Evolutionary conservation across 2,888 invertebrate genomes (phyloP).

Genomic region (Caenorhabditis sp.): DNA sequence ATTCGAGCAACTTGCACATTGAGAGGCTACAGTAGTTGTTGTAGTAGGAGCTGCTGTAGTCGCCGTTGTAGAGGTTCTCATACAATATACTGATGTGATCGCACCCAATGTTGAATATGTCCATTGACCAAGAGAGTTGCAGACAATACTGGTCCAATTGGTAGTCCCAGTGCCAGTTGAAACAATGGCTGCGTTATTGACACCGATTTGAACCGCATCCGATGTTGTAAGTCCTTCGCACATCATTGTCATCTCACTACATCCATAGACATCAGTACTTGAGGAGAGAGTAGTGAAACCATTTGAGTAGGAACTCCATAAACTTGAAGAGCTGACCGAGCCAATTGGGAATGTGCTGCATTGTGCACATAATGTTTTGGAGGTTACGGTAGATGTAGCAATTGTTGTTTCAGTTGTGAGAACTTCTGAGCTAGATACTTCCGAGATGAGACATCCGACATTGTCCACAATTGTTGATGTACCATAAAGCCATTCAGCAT

Average conservation of each 20-base stretch:
- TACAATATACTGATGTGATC: conserved; percentile 14
- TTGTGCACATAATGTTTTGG: conserved; percentile 30
- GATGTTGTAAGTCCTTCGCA: conserved; percentile 20
- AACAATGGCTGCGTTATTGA: background rate
- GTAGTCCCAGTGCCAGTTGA: background rate
- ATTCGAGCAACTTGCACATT: conserved; percentile 23
- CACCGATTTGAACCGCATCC: conserved; percentile 2
- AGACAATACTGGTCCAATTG: conserved; percentile 8
- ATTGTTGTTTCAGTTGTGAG: conserved; percentile 13
- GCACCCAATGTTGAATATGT: conserved; percentile 11
- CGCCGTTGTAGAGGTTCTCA: background rate
- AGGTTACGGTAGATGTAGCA: conserved; percentile 26
- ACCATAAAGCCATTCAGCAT: conserved; percentile 10
- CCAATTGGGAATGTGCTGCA: conserved; percentile 19
- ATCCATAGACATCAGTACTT: conserved; percentile 23
- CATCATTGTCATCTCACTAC: conserved; percentile 10
- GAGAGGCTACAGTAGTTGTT: conserved; percentile 11
- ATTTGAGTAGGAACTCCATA: background rate
- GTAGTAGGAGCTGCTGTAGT: conserved; percentile 1
- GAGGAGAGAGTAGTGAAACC: conserved; percentile 27
- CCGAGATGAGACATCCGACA: conserved; percentile 29
- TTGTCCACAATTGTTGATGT: conserved; percentile 6
- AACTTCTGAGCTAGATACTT: conserved; percentile 10
- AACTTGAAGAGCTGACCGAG: background rate
- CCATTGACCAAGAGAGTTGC: conserved; percentile 35